Evolutionary conservation across 1,140 invertebrate species (phyloP).

Genomic region (Andricus grossulariae): DNA sequence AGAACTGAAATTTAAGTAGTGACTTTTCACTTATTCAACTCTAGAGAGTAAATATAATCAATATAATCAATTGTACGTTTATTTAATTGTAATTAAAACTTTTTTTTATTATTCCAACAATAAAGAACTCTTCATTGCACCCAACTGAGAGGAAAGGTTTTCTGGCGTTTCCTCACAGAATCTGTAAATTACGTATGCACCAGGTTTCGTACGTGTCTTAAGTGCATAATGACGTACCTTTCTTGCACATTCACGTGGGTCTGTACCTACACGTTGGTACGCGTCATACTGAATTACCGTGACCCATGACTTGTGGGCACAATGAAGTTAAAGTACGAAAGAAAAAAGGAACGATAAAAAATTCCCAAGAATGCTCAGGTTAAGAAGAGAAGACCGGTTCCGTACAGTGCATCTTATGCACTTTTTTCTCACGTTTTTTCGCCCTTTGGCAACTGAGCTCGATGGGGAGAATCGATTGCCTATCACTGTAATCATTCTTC

Average conservation of each 20-base stretch:
- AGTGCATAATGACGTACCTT: constrained; percentile 34
- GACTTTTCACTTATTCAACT: too few species aligned
- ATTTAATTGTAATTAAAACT: too few species aligned
- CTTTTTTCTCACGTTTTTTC: neutral
- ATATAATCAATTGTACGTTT: too few species aligned
- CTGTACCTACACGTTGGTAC: neutral
- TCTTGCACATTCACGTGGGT: constrained; percentile 26
- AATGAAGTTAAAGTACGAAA: constrained; percentile 16
- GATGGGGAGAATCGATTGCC: too few species aligned
- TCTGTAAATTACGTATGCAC: constrained; percentile 38
- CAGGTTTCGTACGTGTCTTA: constrained; percentile 39
- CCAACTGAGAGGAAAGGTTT: neutral
- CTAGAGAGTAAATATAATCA: too few species aligned
- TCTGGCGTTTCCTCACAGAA: constrained; percentile 13
- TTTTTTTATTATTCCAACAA: neutral
- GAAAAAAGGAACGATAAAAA: constrained; percentile 1
- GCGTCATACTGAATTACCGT: constrained; percentile 46
- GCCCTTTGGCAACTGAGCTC: too few species aligned
- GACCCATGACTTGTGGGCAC: constrained; percentile 42
- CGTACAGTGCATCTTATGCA: neutral
- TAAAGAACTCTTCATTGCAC: neutral
- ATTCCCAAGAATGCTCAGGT: constrained; percentile 5
- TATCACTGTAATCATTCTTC: too few species aligned
- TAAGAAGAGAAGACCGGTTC: constrained; percentile 12
- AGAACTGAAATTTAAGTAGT: too few species aligned